A percentile compares a stretch with the other conserved stretches of the same genome.
These are phyloP conservation scores for Heliconius nattereri DNA, from an alignment of 1,140 invertebrate genomes.

Conservation along the genomic window DNA sequence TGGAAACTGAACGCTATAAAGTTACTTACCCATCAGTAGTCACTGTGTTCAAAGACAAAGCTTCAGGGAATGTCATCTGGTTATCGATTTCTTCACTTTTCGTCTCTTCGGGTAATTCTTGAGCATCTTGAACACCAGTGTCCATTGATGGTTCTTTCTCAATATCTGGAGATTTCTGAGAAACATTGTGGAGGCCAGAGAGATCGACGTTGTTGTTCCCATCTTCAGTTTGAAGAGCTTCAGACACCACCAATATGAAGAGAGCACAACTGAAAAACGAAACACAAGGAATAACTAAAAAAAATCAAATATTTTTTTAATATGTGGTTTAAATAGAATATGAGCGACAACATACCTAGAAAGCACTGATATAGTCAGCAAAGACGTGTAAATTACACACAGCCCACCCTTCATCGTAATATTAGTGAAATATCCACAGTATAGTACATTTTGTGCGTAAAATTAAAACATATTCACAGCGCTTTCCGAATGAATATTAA, in stretches of 20 bases:
- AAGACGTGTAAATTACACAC: constrained; percentile 81
- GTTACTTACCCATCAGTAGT: constrained; percentile 81
- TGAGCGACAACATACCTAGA: constrained; percentile 73
- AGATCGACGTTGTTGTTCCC: constrained; percentile 60
- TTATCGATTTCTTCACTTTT: constrained; percentile 47
- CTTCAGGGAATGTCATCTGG: constrained; percentile 77
- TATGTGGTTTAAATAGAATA: background rate
- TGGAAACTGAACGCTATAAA: no score
- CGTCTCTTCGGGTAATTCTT: constrained; percentile 41
- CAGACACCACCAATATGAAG: constrained; percentile 72
- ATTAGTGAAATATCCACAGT: constrained; percentile 74
- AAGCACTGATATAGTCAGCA: constrained; percentile 81
- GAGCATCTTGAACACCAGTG: constrained; percentile 35
- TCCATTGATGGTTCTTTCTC: constrained; percentile 41
- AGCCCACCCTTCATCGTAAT: constrained; percentile 82
- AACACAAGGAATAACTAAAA: background rate
- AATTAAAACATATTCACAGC: constrained; percentile 69
- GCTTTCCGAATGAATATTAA: constrained; percentile 45
- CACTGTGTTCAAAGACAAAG: constrained; percentile 80
- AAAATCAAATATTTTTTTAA: background rate
- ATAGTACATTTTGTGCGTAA: constrained; percentile 76
- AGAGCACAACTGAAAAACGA: constrained; percentile 66
- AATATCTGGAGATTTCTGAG: constrained; percentile 56
- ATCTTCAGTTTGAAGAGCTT: constrained; percentile 63
- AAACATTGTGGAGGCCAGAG: constrained; percentile 73